These are phyloP conservation scores for Symphodus melops DNA, from an alignment of 2,113 vertebrate genomes.

Conservation along the genomic window DNA sequence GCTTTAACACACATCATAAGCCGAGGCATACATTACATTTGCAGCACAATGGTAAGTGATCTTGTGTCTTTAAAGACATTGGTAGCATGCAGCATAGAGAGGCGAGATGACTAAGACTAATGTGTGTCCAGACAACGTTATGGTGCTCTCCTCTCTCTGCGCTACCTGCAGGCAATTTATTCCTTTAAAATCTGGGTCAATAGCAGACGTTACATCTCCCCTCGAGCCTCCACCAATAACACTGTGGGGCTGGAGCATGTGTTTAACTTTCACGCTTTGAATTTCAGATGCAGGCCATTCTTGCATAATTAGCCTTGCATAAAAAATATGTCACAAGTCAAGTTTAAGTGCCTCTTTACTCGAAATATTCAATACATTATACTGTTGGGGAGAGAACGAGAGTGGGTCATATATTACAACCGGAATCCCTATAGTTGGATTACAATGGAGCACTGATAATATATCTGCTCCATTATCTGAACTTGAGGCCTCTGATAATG, in stretches of 20 bases:
- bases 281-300: conserved; percentile 67
- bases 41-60: conserved; percentile 31
- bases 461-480: conserved; percentile 20
- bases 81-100: conserved; percentile 33
- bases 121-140: conserved; percentile 57
- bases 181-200: conserved; percentile 80
- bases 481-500: conserved; percentile 9
- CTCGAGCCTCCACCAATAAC: conserved; percentile 56
- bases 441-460: background rate
- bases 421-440: conserved; percentile 22
- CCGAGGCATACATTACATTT: conserved; percentile 20
- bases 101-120: conserved; percentile 57
- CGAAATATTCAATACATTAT: background rate
- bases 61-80: conserved; percentile 20
- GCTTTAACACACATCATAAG: background rate
- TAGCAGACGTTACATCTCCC: conserved; percentile 66
- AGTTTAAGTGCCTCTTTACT: conserved; percentile 35
- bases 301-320: conserved; percentile 51
- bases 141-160: conserved; percentile 56
- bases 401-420: conserved; percentile 8
- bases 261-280: conserved; percentile 70
- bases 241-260: conserved; percentile 63
- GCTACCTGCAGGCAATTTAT: conserved; percentile 71
- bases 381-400: conserved; percentile 5
- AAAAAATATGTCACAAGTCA: conserved; percentile 46